Percentiles rank a stretch among this genome's conserved stretches.
phyloP scores from a whole-genome alignment of 2,113 vertebrate genomes.

The Mus spicilegus region DNA sequence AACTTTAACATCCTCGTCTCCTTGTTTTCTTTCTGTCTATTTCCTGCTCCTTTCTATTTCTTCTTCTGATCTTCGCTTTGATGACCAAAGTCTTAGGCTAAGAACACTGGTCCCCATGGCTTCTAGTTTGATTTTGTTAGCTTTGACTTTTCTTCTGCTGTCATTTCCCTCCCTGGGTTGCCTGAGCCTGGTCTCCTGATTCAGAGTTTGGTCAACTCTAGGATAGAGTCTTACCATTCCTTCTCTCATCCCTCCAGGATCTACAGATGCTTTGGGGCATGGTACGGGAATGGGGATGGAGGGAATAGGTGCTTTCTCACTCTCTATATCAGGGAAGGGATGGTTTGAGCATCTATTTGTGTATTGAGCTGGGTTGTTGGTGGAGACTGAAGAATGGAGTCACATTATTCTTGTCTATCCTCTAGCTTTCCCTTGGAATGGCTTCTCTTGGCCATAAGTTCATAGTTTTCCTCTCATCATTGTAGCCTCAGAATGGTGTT shows the following conservation, averaged over 20 bases:
- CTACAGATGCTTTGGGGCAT: not conserved
- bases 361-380: not conserved
- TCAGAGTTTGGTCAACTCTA: not conserved
- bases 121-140: not conserved
- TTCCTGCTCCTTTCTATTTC: not conserved
- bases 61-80: fast-evolving
- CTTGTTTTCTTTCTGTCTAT: not conserved
- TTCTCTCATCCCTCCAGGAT: not conserved
- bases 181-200: not conserved
- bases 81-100: not conserved
- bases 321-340: not conserved
- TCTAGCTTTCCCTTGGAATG: not conserved
- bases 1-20: fast-evolving
- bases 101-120: fast-evolving
- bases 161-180: too few relatives aligned
- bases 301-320: fast-evolving
- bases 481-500: not conserved
- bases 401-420: fast-evolving
- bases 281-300: too few relatives aligned
- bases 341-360: fast-evolving
- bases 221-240: not conserved
- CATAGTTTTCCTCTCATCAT: not conserved
- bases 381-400: not conserved
- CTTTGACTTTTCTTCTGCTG: not conserved
- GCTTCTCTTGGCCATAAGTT: not conserved